Evolutionary conservation across 2,888 invertebrate genomes (phyloP), one percentile per base, ranked within the genome.

Genomic region (Parnassius mnemosyne): DNA sequence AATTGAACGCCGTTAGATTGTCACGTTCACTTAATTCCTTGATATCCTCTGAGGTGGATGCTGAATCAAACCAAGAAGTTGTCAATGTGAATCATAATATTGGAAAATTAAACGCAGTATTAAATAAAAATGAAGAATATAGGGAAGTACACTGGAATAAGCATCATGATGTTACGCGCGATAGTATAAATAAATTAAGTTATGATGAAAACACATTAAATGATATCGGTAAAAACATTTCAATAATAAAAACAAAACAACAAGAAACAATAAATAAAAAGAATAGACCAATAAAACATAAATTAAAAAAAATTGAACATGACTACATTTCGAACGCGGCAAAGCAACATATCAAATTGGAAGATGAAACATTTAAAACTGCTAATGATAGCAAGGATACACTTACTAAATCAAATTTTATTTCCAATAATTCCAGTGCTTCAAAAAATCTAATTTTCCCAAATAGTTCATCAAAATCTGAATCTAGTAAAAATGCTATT

Each of bases 321-420:
- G 46, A 46, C 5, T 46, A 46, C n/a, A 46, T 7, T 46, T 46
- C n/a, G n/a, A 7, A n/a, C n/a, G n/a, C 5, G 12, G n/a, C 46
- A 46, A n/a, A 46, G n/a, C 46, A 46, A n/a, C 46, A 46, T 46
- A 12, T n/a, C 9, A n/a, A 46, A 5, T n/a, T 46, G 5, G 46
- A 46, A 46, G n/a, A 46, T 46, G 46, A 12, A 43, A 16, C 2
- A 16, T 46, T 20, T 1, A 25, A 55, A 43, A 55, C 55, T 34
- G 9, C n/a, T 3, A 71, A 71, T 59, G 70, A 66, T 43, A 87
- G 84, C 70, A 78, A 80, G 54, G 79, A 80, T 54, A 68, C 61
- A 63, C 71, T 77, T 63, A 61, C 63, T 54, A 66, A 46, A 3
- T 57, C 53, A 11, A 16, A 47, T 49, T 3, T 20, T 12, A n/a